These are phyloP conservation scores for Sinocyclocheilus anshuiensis DNA, from an alignment of 2,113 vertebrate species.

Conservation along the genomic window DNA sequence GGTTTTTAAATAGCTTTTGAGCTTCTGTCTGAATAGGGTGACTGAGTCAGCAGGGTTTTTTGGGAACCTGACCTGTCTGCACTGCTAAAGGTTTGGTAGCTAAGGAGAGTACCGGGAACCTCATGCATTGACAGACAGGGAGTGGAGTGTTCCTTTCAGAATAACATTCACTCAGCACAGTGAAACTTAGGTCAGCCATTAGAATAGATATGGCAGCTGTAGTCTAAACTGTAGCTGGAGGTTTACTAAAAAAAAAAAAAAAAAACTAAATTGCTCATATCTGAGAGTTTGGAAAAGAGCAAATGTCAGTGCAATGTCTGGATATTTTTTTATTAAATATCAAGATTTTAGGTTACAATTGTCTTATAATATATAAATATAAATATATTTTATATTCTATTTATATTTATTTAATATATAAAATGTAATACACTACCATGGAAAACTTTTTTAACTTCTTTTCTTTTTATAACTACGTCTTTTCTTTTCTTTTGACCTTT, in stretches of 20 bases:
- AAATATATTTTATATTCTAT: not conserved
- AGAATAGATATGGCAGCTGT: not conserved
- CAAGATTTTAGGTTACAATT: too few species aligned
- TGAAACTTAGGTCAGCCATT: slow-evolving; percentile 12
- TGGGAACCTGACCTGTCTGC: slow-evolving; percentile 63
- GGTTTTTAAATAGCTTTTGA: slow-evolving; percentile 50
- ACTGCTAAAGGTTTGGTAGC: slow-evolving; percentile 15
- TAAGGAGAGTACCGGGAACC: slow-evolving; percentile 16
- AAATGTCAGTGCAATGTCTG: not conserved
- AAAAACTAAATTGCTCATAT: not conserved
- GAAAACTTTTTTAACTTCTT: not conserved
- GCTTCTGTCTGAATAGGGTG: slow-evolving; percentile 49
- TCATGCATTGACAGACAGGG: slow-evolving; percentile 19
- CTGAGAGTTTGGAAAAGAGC: not conserved
- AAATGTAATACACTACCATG: not conserved
- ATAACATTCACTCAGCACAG: slow-evolving; percentile 26
- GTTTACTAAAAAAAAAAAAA: not conserved
- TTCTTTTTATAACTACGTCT: too few species aligned
- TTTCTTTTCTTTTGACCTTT: too few species aligned
- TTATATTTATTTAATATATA: not conserved
- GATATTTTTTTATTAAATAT: not conserved
- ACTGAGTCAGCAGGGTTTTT: slow-evolving; percentile 57
- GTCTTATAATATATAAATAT: not conserved
- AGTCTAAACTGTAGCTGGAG: not conserved
- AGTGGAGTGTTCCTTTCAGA: slow-evolving; percentile 29